phyloP scores from a whole-genome alignment of 2,797 vertebrate genomes.

The Buphagus erythrorhynchus region DNA sequence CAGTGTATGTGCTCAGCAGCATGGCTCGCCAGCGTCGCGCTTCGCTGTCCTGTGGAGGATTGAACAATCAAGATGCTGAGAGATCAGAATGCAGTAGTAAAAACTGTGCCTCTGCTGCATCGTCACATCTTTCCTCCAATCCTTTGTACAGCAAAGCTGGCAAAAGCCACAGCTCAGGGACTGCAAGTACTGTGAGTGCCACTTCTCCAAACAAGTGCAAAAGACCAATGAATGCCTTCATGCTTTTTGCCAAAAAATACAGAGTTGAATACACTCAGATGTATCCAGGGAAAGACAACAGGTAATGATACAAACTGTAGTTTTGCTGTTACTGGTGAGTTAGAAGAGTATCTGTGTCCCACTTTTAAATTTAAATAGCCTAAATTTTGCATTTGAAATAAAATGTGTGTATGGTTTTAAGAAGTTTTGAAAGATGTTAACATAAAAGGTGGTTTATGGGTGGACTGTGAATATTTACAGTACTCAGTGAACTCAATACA shows the following conservation, averaged over 20 bases:
- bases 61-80: constrained; percentile 89
- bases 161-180: constrained; percentile 92
- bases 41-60: constrained; percentile 90
- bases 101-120: constrained; percentile 79
- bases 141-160: constrained; percentile 85
- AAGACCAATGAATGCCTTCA: constrained; percentile 99
- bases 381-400: background rate
- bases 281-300: constrained; percentile 99
- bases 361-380: background rate
- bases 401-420: background rate
- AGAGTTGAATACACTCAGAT: constrained; percentile 99
- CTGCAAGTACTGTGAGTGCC: constrained; percentile 84
- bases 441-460: background rate
- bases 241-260: constrained; percentile 99
- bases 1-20: constrained; percentile 96
- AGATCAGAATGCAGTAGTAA: constrained; percentile 86
- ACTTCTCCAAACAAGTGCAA: constrained; percentile 96
- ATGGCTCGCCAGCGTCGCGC: constrained; percentile 98
- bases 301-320: constrained; percentile 76
- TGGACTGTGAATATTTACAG: background rate
- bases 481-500: background rate
- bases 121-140: constrained; percentile 82
- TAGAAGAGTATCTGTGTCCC: background rate
- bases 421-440: background rate
- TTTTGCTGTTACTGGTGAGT: background rate